Evolutionary conservation across 1,140 invertebrate genomes (phyloP), one percentile per base, ranked within the genome.

Genomic region (Mamestra configurata): DNA sequence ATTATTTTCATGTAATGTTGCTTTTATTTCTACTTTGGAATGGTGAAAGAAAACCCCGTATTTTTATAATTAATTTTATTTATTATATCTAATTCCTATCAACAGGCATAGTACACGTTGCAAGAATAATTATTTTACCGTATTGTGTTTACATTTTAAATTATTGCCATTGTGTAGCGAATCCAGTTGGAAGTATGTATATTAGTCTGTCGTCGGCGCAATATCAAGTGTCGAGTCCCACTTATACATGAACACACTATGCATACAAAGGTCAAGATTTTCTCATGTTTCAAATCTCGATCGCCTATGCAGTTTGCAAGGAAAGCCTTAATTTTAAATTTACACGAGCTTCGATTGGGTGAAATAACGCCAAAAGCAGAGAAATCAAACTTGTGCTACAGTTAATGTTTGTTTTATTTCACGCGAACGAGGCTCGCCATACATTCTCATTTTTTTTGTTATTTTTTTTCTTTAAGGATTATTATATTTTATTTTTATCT

Each of bases 61-160:
- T 81, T 87, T 89, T 81, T 93, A 93, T 92, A 90, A 93, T 93
- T 93, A 92, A 90, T 93, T 93, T 93, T 93, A 93, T 93, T 93
- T 94, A 93, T 93, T 94, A 94, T 94, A 94, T 90, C 90, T 94
- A 94, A 89, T 89, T 89, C 89, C 91, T 93, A 93, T 93, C 85
- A 90, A 92, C 89, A 89, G 91, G 91, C 92, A 93, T 91, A 93
- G 88, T 93, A 94, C 91, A 94, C 87, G 88, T 89, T 91, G 90
- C 90, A 92, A 93, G 89, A 93, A 93, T 91, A 93, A 92, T 89
- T 89, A 89, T 88, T 91, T 84, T 84, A 85, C 82, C 79, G 82
- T 77, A 77, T 84, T 85, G 75, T 80, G 83, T 88, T 83, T 84
- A 86, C 81, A 85, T 85, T 88, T 83, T 79, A 82, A 64, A 66